A percentile compares a stretch with the other conserved stretches of the same genome.
These are phyloP conservation scores for Drosophila murphyi DNA, from an alignment of 1,140 invertebrate genomes.

Conservation along the genomic window DNA sequence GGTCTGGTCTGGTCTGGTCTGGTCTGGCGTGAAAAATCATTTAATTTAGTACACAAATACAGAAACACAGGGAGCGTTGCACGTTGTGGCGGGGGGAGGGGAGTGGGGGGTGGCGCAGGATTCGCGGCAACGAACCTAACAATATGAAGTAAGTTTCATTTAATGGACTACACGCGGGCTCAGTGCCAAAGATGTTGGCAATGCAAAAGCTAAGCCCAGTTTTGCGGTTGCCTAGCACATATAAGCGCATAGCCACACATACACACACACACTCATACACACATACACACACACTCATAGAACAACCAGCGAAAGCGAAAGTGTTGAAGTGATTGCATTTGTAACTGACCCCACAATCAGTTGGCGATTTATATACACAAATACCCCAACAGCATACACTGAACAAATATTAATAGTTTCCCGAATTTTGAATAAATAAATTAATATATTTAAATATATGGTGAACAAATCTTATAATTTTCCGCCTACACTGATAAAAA, in stretches of 20 bases:
- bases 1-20: slow-evolving; percentile 1
- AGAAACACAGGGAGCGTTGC: slow-evolving; percentile 39
- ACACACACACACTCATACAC: slow-evolving; percentile 19
- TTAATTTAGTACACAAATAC: slow-evolving; percentile 79
- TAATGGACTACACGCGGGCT: slow-evolving; percentile 69
- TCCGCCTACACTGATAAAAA: too few species aligned
- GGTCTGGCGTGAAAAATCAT: slow-evolving; percentile 72
- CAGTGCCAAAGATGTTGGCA: slow-evolving; percentile 37
- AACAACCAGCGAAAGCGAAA: slow-evolving; percentile 30
- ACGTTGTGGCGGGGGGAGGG: background rate
- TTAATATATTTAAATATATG: too few species aligned
- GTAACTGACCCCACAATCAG: slow-evolving; percentile 22
- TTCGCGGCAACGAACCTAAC: slow-evolving; percentile 41
- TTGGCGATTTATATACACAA: slow-evolving; percentile 14
- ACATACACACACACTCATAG: background rate
- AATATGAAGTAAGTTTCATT: slow-evolving; percentile 78
- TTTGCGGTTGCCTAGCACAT: slow-evolving; percentile 54
- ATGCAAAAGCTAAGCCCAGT: slow-evolving; percentile 58
- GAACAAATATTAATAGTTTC: background rate
- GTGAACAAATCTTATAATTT: background rate
- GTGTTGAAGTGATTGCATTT: slow-evolving; percentile 38
- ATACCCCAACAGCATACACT: slow-evolving; percentile 3
- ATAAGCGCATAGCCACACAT: background rate
- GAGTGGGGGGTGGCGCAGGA: background rate
- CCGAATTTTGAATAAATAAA: too few species aligned